These are phyloP conservation scores for Leptobrachium ailaonicum DNA, from an alignment of 2,113 vertebrate genomes.

Conservation along the genomic window DNA sequence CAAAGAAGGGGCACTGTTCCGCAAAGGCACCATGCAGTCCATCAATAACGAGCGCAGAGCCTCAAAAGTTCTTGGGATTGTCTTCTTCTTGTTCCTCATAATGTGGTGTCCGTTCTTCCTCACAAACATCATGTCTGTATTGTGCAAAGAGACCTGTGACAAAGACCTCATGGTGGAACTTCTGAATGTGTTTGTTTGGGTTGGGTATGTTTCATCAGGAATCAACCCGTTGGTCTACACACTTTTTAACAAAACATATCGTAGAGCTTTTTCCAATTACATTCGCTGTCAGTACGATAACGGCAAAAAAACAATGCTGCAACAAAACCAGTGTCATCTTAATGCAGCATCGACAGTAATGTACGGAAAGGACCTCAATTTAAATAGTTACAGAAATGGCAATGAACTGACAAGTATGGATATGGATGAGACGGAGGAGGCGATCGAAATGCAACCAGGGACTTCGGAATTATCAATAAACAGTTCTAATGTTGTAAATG, in stretches of 20 bases:
- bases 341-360: conserved; percentile 72
- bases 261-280: conserved; percentile 92
- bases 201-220: conserved; percentile 95
- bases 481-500: conserved; percentile 76
- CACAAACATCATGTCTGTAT: conserved; percentile 91
- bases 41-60: conserved; percentile 95
- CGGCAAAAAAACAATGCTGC: conserved; percentile 62
- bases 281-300: conserved; percentile 84
- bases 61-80: conserved; percentile 94
- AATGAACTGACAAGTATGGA: conserved; percentile 68
- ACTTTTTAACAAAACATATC: conserved; percentile 95
- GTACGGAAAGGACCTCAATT: conserved; percentile 74
- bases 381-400: conserved; percentile 77
- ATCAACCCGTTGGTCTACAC: conserved; percentile 97
- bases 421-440: conserved; percentile 65
- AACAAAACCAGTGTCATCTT: conserved; percentile 79
- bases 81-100: conserved; percentile 96
- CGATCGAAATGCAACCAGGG: conserved; percentile 76
- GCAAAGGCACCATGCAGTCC: conserved; percentile 95
- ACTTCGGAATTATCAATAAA: conserved; percentile 79
- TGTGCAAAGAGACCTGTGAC: conserved; percentile 84
- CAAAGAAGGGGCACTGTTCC: conserved; percentile 73
- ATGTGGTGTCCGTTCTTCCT: conserved; percentile 99
- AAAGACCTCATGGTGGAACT: conserved; percentile 83
- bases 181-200: conserved; percentile 95